phyloP scores from a whole-genome alignment of 2,113 vertebrate species.

The Suncus etruscus region DNA sequence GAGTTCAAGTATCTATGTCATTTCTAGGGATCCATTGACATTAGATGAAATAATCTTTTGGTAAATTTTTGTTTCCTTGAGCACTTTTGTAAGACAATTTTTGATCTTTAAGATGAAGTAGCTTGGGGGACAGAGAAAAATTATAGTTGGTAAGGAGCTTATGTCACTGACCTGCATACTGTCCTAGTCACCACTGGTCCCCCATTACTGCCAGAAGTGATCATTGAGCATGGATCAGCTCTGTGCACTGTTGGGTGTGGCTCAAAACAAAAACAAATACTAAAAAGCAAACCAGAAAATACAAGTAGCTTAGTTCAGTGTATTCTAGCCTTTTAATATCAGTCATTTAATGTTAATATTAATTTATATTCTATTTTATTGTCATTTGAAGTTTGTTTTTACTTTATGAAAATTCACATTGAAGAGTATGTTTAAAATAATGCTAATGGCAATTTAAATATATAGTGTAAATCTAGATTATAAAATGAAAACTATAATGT shows the following conservation, averaged over 20 bases:
- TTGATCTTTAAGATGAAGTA: not conserved
- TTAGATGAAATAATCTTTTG: not conserved
- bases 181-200: too few species aligned
- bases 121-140: too few species aligned
- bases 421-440: not conserved
- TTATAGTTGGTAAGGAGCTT: too few species aligned
- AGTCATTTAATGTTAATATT: not conserved
- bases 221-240: too few species aligned
- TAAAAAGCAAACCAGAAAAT: too few species aligned
- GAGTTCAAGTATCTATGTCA: not conserved
- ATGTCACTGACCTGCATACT: too few species aligned
- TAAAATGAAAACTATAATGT: conserved; percentile 12
- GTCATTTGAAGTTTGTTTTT: not conserved
- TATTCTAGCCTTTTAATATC: not conserved
- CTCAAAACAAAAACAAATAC: too few species aligned
- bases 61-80: conserved; percentile 20
- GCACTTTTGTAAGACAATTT: conserved; percentile 25
- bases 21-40: conserved; percentile 43
- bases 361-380: not conserved
- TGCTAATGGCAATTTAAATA: too few species aligned
- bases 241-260: too few species aligned
- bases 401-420: conserved; percentile 20
- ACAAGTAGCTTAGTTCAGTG: not conserved
- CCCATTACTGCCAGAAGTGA: too few species aligned
- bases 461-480: not conserved